Conservation (phyloP, 2,888 invertebrate species). For the Hermaeophaga mercurialis region DNA sequence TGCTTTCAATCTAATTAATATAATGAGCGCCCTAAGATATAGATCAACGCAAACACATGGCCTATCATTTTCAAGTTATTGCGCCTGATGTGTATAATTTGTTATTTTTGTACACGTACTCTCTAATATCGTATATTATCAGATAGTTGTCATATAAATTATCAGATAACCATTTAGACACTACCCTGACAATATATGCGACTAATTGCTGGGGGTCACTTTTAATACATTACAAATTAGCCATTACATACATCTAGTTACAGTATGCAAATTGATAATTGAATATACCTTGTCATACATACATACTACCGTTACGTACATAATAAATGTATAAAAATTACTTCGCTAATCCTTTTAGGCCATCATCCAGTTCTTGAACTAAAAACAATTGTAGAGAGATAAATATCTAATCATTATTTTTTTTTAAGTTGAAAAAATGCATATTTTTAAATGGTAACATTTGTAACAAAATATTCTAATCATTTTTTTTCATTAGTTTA, state of each 20-base stretch:
- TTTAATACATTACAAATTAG: slow-evolving; percentile 1
- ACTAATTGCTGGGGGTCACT: not conserved
- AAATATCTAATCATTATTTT: too few relatives aligned
- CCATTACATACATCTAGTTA: not conserved
- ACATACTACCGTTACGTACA: too few relatives aligned
- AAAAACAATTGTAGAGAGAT: too few relatives aligned
- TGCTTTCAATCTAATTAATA: slow-evolving; percentile 23
- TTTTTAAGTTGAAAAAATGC: too few relatives aligned
- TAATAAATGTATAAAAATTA: too few relatives aligned
- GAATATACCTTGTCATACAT: not conserved
- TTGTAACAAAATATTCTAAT: too few relatives aligned
- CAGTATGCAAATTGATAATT: not conserved
- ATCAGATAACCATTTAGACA: slow-evolving; percentile 24
- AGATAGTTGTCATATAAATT: slow-evolving; percentile 27
- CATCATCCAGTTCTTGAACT: too few relatives aligned
- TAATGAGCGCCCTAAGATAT: slow-evolving; percentile 24
- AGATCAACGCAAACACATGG: slow-evolving; percentile 27
- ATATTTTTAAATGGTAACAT: too few relatives aligned
- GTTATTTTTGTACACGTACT: slow-evolving; percentile 29
- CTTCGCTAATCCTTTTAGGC: too few relatives aligned
- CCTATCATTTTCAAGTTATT: slow-evolving; percentile 32
- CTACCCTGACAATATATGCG: not conserved
- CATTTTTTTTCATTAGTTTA: too few relatives aligned
- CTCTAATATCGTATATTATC: slow-evolving; percentile 27
- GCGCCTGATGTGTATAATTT: slow-evolving; percentile 28